Evolutionary conservation across 53 echinoderm and acorn worm species (phyloP).

Genomic region (Apostichopus leukothele): DNA sequence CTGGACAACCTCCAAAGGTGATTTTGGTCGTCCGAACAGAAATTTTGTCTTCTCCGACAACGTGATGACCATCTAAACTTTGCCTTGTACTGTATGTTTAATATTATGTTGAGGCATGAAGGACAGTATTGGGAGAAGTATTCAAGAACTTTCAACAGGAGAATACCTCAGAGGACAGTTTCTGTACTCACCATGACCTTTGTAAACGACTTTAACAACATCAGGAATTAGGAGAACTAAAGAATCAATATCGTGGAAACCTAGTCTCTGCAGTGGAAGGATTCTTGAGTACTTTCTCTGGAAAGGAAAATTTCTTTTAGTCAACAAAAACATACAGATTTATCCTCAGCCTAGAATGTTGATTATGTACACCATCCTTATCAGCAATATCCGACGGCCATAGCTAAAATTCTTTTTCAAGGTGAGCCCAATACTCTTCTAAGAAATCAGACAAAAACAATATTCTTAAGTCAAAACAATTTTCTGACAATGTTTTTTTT

Average conservation of each 20-base stretch:
- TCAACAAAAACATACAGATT: not conserved
- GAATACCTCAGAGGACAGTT: not conserved
- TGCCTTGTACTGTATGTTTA: not conserved
- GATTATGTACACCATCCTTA: no score
- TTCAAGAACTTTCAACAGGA: no score
- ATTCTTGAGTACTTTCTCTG: slow-evolving; percentile 25
- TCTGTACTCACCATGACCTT: slow-evolving; percentile 70
- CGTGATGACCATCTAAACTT: not conserved
- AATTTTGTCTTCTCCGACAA: not conserved
- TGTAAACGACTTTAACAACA: slow-evolving; percentile 69
- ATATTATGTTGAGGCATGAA: not conserved
- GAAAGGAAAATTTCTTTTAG: not conserved
- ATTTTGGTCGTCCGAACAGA: no score
- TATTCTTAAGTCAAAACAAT: no score
- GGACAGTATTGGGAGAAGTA: not conserved
- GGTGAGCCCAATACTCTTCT: no score
- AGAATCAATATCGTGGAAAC: slow-evolving; percentile 78
- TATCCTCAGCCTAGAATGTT: no score
- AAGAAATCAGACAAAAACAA: no score
- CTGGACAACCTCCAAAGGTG: no score
- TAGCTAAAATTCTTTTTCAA: no score
- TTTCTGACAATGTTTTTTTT: no score
- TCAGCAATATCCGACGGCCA: no score
- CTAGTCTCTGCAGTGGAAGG: slow-evolving; percentile 64
- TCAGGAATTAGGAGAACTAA: slow-evolving; percentile 80